Conservation (phyloP, 2,113 vertebrate species). For the Melanostigma gelatinosum region DNA sequence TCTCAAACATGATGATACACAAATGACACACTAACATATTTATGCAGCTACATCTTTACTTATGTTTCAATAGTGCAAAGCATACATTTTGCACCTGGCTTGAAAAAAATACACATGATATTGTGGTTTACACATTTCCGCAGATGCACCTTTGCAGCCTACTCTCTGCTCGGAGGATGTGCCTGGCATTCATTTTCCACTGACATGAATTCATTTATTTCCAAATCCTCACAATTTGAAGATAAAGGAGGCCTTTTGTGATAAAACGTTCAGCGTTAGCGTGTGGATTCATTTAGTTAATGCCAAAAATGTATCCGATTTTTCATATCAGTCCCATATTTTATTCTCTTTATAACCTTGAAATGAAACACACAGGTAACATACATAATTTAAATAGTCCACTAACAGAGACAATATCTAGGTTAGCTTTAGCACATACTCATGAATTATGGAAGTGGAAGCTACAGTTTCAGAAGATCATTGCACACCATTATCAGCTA, state of each 20-base stretch:
- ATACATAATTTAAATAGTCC: slow-evolving; percentile 60
- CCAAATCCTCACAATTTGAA: background rate
- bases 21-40: background rate
- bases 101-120: background rate
- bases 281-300: background rate
- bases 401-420: slow-evolving; percentile 41
- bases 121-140: slow-evolving; percentile 27
- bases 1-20: slow-evolving; percentile 7
- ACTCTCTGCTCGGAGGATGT: slow-evolving; percentile 43
- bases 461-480: slow-evolving; percentile 67
- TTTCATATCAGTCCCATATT: background rate
- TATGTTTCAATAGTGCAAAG: background rate
- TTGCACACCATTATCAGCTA: slow-evolving; percentile 50
- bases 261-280: background rate
- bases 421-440: slow-evolving; percentile 50
- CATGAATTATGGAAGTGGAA: slow-evolving; percentile 73
- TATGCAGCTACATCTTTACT: background rate
- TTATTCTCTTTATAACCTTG: slow-evolving; percentile 8
- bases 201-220: slow-evolving; percentile 6
- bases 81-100: slow-evolving; percentile 3
- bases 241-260: background rate
- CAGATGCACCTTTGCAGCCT: slow-evolving; percentile 47
- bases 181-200: slow-evolving; percentile 22
- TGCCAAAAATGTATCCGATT: slow-evolving; percentile 16
- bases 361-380: slow-evolving; percentile 23